These are phyloP conservation scores for Mesorhabditis sp. DNA, from an alignment of 2,888 invertebrate genomes.

Conservation along the genomic window DNA sequence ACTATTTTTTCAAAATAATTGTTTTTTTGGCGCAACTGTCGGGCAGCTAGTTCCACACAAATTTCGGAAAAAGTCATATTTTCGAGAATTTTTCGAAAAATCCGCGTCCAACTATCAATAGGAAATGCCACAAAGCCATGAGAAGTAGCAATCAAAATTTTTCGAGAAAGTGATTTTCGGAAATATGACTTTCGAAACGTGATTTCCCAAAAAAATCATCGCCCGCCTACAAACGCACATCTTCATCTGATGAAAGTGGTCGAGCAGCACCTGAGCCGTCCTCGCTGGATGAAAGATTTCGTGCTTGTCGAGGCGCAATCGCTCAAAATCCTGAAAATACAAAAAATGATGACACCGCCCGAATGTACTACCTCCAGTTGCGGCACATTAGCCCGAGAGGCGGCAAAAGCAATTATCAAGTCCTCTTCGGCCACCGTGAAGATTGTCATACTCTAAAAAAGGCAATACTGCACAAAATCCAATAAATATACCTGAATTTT, in stretches of 20 bases:
- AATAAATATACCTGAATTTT: constrained; percentile 17
- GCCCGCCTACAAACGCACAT: neutral
- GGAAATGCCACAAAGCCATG: too few relatives aligned
- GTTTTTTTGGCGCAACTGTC: too few relatives aligned
- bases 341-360: neutral
- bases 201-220: neutral
- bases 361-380: neutral
- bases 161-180: neutral
- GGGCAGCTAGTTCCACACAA: too few relatives aligned
- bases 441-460: constrained; percentile 81
- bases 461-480: constrained; percentile 67
- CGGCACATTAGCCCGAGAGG: constrained; percentile 4
- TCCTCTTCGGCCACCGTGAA: constrained; percentile 87
- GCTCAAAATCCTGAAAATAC: neutral
- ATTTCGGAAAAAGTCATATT: too few relatives aligned
- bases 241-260: constrained; percentile 71
- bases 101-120: too few relatives aligned
- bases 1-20: too few relatives aligned
- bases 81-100: too few relatives aligned
- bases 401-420: constrained; percentile 73
- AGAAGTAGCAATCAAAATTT: too few relatives aligned
- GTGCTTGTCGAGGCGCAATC: neutral
- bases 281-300: constrained; percentile 78
- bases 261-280: constrained; percentile 73
- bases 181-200: neutral